Evolutionary conservation across 2,797 vertebrate species (phyloP).

Genomic region (Galago senegalensis): DNA sequence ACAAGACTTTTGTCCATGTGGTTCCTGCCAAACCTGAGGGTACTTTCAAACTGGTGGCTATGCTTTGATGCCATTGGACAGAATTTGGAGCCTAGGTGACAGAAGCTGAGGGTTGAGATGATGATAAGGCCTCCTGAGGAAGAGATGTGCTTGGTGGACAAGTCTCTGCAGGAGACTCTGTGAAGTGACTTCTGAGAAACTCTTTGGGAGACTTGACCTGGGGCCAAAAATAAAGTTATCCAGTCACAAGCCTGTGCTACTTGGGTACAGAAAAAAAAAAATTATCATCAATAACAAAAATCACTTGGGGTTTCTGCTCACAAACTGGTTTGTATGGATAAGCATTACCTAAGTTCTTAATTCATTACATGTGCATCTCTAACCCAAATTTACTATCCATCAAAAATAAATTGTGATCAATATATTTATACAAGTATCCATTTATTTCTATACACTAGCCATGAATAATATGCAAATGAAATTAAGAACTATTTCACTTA

Average conservation of each 20-base stretch:
- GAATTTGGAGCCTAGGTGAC: conserved; percentile 41
- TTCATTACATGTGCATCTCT: background rate
- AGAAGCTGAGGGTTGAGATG: background rate
- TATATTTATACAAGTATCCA: background rate
- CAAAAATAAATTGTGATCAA: background rate
- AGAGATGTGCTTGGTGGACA: background rate
- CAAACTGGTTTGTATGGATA: conserved; percentile 30
- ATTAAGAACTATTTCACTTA: conserved; percentile 19
- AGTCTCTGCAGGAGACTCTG: background rate
- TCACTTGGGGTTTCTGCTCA: background rate
- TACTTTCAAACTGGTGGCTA: conserved; percentile 94
- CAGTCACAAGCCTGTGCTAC: background rate
- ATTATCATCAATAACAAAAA: background rate
- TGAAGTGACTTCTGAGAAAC: background rate
- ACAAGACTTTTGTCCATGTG: conserved; percentile 97
- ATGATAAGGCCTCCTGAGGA: background rate
- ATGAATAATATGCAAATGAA: conserved; percentile 20
- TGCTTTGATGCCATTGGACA: conserved; percentile 88
- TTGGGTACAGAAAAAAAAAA: background rate
- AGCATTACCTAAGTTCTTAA: background rate
- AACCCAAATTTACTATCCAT: background rate
- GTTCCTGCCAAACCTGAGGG: conserved; percentile 93
- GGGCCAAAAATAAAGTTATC: conserved; percentile 71
- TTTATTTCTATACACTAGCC: background rate
- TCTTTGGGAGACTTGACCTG: background rate